Evolutionary conservation across 2,797 vertebrate genomes (phyloP), one percentile per base, ranked within the genome.

Genomic region (Natrix natrix): DNA sequence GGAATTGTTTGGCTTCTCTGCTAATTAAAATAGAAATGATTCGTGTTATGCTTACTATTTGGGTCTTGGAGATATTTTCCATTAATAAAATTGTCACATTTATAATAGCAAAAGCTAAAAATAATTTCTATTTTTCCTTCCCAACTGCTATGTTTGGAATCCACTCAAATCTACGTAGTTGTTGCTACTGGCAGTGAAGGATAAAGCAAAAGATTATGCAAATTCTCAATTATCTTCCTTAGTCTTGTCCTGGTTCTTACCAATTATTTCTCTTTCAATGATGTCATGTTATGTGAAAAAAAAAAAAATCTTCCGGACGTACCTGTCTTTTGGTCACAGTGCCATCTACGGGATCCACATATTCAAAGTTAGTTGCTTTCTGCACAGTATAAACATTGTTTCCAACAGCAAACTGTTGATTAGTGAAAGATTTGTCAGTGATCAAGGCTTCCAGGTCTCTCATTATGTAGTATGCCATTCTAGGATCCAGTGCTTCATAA

Each of bases 321-420:
- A 93, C 99, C 99, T 99, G 99, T 98, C 99, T 99, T 96, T 99
- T 99, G 96, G 98, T 98, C 96, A 99, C 99, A 1, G 98, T 98
- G 95, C 99, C 99, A 95, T 99, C 99, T 98, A 99, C 99, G 0
- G 99, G 99, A 98, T 99, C 99, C 90, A 99, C 98, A 91, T 99
- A 99, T 96, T 99, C 99, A 90, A 99, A 99, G 97, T 98, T 99
- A 97, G 99, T 99, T 3, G 98, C 98, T 97, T 98, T 98, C 92
- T 99, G 98, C 97, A 99, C 99, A 10, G 97, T 98, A 98, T 99
- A 99, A 94, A 99, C 96, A 63, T 97, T 98, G 96, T 96, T 99
- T 92, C 99, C 99, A 90, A 99, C 99, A 2, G 99, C 99, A 96
- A 99, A 99, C 97, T 99, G 99, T 97, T 99, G 99, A 96, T 97